Conservation (phyloP, 2,113 vertebrate species). For the Trematomus loennbergii region DNA sequence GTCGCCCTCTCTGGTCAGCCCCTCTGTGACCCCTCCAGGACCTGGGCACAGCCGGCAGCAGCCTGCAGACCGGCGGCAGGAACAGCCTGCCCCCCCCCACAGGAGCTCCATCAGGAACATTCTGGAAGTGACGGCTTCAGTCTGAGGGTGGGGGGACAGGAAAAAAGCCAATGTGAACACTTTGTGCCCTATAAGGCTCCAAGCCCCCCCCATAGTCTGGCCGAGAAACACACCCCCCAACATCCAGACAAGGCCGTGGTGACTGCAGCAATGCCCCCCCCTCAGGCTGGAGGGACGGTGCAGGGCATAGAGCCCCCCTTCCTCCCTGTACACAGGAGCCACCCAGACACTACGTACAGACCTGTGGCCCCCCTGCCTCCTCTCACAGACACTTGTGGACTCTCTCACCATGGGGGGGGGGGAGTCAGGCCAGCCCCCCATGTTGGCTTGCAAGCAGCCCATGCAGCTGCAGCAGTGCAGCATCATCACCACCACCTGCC, state of each 20-base stretch:
- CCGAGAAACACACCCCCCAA: conserved; percentile 10
- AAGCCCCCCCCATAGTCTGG: neutral
- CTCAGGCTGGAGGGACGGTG: neutral
- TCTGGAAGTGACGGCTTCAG: neutral
- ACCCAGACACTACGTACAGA: conserved; percentile 50
- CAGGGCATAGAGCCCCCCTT: conserved; percentile 5
- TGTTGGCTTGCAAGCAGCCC: conserved; percentile 73
- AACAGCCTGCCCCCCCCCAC: conserved; percentile 26
- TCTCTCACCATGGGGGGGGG: conserved; percentile 3
- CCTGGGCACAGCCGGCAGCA: conserved; percentile 75
- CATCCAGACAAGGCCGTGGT: neutral
- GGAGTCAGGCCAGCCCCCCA: conserved; percentile 24
- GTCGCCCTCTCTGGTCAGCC: conserved; percentile 26
- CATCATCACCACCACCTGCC: conserved; percentile 53
- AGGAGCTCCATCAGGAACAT: conserved; percentile 76
- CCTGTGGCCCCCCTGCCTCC: conserved; percentile 15
- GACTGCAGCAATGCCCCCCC: neutral
- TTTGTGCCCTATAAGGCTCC: neutral
- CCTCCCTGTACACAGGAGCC: conserved; percentile 61
- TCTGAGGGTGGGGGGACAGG: neutral
- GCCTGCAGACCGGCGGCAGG: neutral
- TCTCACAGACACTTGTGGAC: conserved; percentile 16
- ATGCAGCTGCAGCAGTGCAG: conserved; percentile 74
- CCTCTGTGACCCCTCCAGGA: conserved; percentile 77
- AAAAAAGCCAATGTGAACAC: conserved; percentile 5